Percentiles rank a stretch among this genome's conserved stretches.
These are phyloP conservation scores for Typhlichthys subterraneus DNA, from an alignment of 2,797 vertebrate species.

Conservation along the genomic window DNA sequence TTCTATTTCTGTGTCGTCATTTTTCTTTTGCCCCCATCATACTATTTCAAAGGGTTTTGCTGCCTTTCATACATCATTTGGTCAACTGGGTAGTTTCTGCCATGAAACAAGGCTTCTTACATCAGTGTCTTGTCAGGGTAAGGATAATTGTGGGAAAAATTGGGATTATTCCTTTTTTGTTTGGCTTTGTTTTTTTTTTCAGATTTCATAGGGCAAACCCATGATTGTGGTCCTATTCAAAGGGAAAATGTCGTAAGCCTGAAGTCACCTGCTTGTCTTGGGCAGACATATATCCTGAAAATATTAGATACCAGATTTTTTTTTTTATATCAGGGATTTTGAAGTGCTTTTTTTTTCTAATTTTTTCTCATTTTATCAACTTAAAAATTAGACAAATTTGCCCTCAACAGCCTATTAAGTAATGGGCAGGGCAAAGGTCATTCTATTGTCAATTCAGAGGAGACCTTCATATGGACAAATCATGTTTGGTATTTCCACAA, in stretches of 20 bases:
- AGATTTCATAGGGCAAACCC: constrained; percentile 72
- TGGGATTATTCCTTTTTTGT: constrained; percentile 48
- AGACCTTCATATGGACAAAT: constrained; percentile 64
- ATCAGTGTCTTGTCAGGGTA: constrained; percentile 75
- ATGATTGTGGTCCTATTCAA: constrained; percentile 75
- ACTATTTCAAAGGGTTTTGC: constrained; percentile 87
- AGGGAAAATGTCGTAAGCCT: constrained; percentile 70
- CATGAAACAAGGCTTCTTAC: constrained; percentile 73
- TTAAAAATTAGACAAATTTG: constrained; percentile 69
- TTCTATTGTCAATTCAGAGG: constrained; percentile 71
- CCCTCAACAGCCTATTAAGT: constrained; percentile 70
- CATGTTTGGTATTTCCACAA: constrained; percentile 76
- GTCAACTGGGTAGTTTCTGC: constrained; percentile 90
- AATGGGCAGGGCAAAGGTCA: constrained; percentile 71
- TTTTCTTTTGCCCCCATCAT: constrained; percentile 74
- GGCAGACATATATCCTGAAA: constrained; percentile 76
- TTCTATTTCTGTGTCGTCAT: constrained; percentile 77
- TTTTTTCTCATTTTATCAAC: constrained; percentile 65
- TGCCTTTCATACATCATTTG: constrained; percentile 92
- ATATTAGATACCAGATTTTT: constrained; percentile 67
- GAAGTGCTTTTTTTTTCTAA: constrained; percentile 75
- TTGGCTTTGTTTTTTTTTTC: constrained; percentile 69
- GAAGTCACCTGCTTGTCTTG: constrained; percentile 68
- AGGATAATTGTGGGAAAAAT: constrained; percentile 71
- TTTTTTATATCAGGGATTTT: constrained; percentile 78